Conservation (phyloP, 2,888 invertebrate genomes). For the Oegoconia quadripuncta region DNA sequence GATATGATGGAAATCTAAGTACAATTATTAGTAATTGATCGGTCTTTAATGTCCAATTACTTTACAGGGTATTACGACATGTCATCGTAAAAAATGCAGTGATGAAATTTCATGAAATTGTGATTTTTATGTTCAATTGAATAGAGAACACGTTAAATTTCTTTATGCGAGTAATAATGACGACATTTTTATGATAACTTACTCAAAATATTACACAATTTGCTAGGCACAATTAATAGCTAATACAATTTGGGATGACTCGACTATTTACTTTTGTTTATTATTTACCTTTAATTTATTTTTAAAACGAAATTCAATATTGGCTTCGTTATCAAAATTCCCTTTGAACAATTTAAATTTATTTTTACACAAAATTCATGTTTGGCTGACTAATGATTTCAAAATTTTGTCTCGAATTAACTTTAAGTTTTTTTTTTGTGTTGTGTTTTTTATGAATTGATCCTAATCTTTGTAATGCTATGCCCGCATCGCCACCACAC, state of each 20-base stretch:
- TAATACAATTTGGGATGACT: neutral
- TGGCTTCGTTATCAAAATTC: constrained; percentile 12
- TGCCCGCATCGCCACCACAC: constrained; percentile 64
- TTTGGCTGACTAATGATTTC: constrained; percentile 29
- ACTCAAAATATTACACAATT: too few species aligned
- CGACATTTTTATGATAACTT: too few species aligned
- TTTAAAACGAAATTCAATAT: constrained; percentile 11
- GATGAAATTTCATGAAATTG: too few species aligned
- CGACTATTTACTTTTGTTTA: neutral
- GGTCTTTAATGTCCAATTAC: too few species aligned
- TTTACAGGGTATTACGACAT: too few species aligned
- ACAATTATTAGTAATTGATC: too few species aligned
- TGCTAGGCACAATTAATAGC: neutral
- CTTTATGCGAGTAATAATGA: too few species aligned
- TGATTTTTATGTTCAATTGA: too few species aligned
- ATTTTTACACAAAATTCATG: constrained; percentile 29
- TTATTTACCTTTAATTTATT: constrained; percentile 9
- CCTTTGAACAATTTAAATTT: constrained; percentile 15
- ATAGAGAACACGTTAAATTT: too few species aligned
- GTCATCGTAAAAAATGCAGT: too few species aligned
- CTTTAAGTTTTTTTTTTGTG: constrained; percentile 29
- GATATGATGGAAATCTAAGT: too few species aligned
- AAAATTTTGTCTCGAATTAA: constrained; percentile 54
- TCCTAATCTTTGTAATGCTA: constrained; percentile 70
- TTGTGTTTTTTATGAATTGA: constrained; percentile 48